Evolutionary conservation across 2,888 invertebrate species (phyloP), one percentile per base, ranked within the genome.

Genomic region (Creontiades dilutus): DNA sequence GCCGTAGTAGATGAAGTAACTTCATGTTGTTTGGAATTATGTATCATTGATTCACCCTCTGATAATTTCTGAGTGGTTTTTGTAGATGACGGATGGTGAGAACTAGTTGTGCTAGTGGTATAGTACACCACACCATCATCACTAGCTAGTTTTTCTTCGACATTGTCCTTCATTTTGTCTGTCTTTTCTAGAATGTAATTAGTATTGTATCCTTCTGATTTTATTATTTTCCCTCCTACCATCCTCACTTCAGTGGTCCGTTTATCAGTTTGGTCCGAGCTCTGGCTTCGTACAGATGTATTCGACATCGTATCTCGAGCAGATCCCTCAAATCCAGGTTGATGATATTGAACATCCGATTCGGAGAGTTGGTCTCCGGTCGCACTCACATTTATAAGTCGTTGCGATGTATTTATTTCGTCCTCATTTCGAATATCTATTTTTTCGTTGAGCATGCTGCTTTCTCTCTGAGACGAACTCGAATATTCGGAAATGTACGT

Each of bases 151-250:
- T 27, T 23, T 12, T 68, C 23, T 27, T 23, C n/a, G 19, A 80
- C 2, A 16, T 80, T 47, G 14, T 80, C 14, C 2, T 47, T 80
- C 14, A 14, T 47, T n/a, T 80, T 46, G 19, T 47, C 46, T 16
- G 16, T 23, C 47, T 16, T 47, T 46, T n/a, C 78, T 80, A n/a
- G 16, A 5, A n/a, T 46, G 46, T 80, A 5, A 11, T 7, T 80
- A n/a, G 9, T 28, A 47, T 47, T 4, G 37, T 80, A 37, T 0
- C 9, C 68, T 11, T 19, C 68, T 9, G 57, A n/a, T 37, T 61
- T 61, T n/a, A 81, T 46, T 28, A 80, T 82, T 81, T 55, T 81
- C 11, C 89, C 61, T 57, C 87, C 78, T 2, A 87, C 37, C 87
- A 87, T 87, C 9, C 78, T 27, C 9, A 87, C 87, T 1, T n/a